phyloP scores from a whole-genome alignment of 2,113 vertebrate species.

The Myrmophylax atrothorax region DNA sequence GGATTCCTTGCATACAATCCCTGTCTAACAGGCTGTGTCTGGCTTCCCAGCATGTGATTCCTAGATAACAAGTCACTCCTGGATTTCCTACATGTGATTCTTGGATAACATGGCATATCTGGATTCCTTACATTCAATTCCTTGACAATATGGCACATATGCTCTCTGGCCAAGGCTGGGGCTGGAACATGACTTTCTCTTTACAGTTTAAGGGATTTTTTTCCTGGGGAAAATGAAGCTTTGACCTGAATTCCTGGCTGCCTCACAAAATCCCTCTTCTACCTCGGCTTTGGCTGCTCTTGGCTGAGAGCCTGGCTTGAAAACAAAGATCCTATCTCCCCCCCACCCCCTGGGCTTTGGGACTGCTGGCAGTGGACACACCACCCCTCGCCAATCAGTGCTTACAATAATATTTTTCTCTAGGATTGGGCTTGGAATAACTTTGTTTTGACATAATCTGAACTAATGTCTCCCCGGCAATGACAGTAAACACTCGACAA shows the following conservation, averaged over 20 bases:
- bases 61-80: slow-evolving; percentile 68
- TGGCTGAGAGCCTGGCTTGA: slow-evolving; percentile 62
- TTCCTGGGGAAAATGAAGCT: slow-evolving; percentile 31
- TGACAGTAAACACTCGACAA: slow-evolving; percentile 72
- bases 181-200: slow-evolving; percentile 50
- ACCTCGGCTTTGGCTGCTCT: slow-evolving; percentile 64
- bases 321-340: slow-evolving; percentile 68
- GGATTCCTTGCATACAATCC: slow-evolving; percentile 51
- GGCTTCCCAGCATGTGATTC: slow-evolving; percentile 52
- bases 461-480: slow-evolving; percentile 61
- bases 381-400: slow-evolving; percentile 47
- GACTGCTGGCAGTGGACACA: slow-evolving; percentile 9
- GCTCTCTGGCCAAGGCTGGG: neutral
- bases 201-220: slow-evolving; percentile 48
- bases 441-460: slow-evolving; percentile 61
- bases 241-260: slow-evolving; percentile 66
- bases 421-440: slow-evolving; percentile 59
- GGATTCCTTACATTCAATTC: slow-evolving; percentile 69
- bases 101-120: slow-evolving; percentile 65
- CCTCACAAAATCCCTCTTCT: slow-evolving; percentile 57
- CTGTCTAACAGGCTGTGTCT: slow-evolving; percentile 38
- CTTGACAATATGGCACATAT: slow-evolving; percentile 36
- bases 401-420: slow-evolving; percentile 57
- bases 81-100: slow-evolving; percentile 68
- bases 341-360: slow-evolving; percentile 30